Conservation (phyloP, 2,888 invertebrate genomes). For the Hybos culiciformis region DNA sequence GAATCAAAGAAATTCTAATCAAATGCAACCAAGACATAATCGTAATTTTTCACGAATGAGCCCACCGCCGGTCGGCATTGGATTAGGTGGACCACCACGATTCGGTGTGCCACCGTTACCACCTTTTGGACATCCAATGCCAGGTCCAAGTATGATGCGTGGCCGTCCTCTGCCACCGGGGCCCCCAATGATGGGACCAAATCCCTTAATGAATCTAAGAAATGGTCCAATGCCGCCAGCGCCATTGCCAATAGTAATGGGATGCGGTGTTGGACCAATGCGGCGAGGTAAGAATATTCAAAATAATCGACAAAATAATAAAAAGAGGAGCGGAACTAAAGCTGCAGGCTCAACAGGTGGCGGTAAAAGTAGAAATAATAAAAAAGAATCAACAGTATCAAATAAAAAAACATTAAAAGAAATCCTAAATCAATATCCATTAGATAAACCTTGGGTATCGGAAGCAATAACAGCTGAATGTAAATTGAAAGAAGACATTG, state of each 20-base stretch:
- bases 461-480: conserved; percentile 42
- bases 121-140: conserved; percentile 8
- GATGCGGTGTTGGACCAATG: conserved; percentile 8
- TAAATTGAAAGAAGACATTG: conserved; percentile 40
- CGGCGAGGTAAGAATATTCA: conserved; percentile 10
- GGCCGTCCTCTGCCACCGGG: conserved; percentile 9
- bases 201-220: background rate
- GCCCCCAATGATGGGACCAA: conserved; percentile 5
- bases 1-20: too few relatives aligned
- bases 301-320: conserved; percentile 6
- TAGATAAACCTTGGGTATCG: conserved; percentile 45
- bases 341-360: background rate
- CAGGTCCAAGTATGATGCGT: conserved; percentile 13
- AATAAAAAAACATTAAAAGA: conserved; percentile 29
- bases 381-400: conserved; percentile 16
- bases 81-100: conserved; percentile 20
- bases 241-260: background rate
- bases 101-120: conserved; percentile 10
- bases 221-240: conserved; percentile 6
- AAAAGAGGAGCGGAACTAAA: conserved; percentile 3
- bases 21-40: too few relatives aligned
- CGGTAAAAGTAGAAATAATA: background rate
- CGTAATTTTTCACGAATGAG: conserved; percentile 19
- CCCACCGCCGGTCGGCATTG: conserved; percentile 17
- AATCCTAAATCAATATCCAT: conserved; percentile 33